These are phyloP conservation scores for Orius laevigatus DNA, from an alignment of 1,140 invertebrate genomes.

Conservation along the genomic window DNA sequence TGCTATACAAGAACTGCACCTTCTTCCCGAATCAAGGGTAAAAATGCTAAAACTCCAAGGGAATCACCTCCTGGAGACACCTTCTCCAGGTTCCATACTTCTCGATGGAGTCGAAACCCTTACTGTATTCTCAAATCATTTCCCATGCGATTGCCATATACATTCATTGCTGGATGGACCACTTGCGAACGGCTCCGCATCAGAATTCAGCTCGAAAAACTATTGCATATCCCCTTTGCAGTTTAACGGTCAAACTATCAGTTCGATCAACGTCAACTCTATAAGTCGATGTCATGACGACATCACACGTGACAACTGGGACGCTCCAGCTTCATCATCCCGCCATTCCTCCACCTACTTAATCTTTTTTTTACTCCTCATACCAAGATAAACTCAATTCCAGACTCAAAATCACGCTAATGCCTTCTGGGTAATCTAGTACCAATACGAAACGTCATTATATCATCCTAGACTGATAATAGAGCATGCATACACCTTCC, in stretches of 20 bases:
- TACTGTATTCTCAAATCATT: conserved; percentile 55
- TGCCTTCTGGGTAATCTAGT: too few relatives aligned
- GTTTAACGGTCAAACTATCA: conserved; percentile 55
- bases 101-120: conserved; percentile 46
- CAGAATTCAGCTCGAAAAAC: conserved; percentile 55
- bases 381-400: too few relatives aligned
- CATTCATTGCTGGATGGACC: conserved; percentile 55
- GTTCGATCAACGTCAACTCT: conserved; percentile 42
- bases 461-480: too few relatives aligned
- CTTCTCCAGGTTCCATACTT: conserved; percentile 40
- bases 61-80: conserved; percentile 62
- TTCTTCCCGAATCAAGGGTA: conserved; percentile 48
- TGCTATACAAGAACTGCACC: conserved; percentile 49
- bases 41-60: conserved; percentile 51
- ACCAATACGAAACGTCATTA: too few relatives aligned
- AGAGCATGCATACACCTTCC: too few relatives aligned
- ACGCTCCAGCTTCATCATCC: conserved; percentile 23
- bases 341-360: too few relatives aligned
- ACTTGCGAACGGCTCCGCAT: conserved; percentile 42
- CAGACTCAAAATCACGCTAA: too few relatives aligned
- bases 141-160: conserved; percentile 67
- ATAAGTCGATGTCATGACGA: conserved; percentile 49
- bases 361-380: too few relatives aligned
- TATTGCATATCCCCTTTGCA: conserved; percentile 70
- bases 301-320: conserved; percentile 43